A percentile compares a stretch with the other conserved stretches of the same genome.
phyloP scores from a whole-genome alignment of 2,888 invertebrate species.

The Caenorhabditis becei region DNA sequence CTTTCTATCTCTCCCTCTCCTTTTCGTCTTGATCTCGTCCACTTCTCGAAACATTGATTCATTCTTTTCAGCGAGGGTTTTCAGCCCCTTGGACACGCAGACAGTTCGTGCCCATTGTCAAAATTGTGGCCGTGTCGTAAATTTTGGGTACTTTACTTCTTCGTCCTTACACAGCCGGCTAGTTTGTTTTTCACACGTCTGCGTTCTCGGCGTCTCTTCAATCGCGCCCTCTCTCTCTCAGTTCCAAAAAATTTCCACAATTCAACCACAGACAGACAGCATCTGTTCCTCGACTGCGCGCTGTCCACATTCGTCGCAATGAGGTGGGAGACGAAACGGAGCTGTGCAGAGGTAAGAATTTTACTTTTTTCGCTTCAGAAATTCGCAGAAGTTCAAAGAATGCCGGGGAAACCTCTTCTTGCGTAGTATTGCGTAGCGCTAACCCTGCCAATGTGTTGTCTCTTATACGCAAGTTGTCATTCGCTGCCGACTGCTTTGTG shows the following conservation, averaged over 20 bases:
- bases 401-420: too few species aligned
- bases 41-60: background rate
- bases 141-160: slow-evolving; percentile 33
- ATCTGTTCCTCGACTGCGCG: background rate
- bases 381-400: too few species aligned
- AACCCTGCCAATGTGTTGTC: background rate
- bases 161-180: slow-evolving; percentile 20
- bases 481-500: slow-evolving; percentile 14
- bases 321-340: background rate
- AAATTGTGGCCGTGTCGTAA: slow-evolving; percentile 22
- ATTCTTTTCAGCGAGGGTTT: background rate
- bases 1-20: slow-evolving; percentile 16
- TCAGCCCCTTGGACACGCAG: background rate
- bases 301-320: background rate
- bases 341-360: background rate
- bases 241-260: slow-evolving; percentile 11
- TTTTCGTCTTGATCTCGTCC: slow-evolving; percentile 6
- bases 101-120: slow-evolving; percentile 14
- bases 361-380: background rate
- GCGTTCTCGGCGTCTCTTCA: slow-evolving; percentile 37
- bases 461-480: slow-evolving; percentile 4
- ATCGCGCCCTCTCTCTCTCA: slow-evolving; percentile 34
- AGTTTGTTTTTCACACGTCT: slow-evolving; percentile 31
- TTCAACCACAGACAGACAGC: background rate
- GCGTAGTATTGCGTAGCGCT: too few species aligned